Evolutionary conservation across 2,113 vertebrate species (phyloP), one percentile per base, ranked within the genome.

Genomic region (Rafetus swinhoei): DNA sequence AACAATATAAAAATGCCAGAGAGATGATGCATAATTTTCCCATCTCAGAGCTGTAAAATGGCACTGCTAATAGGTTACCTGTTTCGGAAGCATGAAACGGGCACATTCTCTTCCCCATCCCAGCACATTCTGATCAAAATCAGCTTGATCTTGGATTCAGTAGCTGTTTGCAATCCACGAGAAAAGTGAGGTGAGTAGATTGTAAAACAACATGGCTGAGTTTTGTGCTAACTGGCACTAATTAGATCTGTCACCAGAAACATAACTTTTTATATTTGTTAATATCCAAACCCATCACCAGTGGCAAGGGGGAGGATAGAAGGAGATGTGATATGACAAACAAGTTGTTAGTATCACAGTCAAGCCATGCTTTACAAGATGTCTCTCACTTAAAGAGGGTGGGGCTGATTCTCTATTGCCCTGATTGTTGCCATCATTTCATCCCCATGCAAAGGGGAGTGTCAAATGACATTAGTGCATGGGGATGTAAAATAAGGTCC

Each of bases 91-190:
- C 87, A 94, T 90, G 92, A 93, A 82, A 85, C 86, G 91, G 86
- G 92, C 93, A 94, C 92, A 84, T 95, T 83, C 90, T 93, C 90
- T 90, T 86, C 35, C 93, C 86, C 86, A 82, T 85, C 90, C 82
- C 96, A 95, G 92, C 80, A 84, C 53, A 84, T 59, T 90, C 90
- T 95, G 88, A 96, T 94, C 96, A 82, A 95, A 96, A 95, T 80
- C 96, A 94, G 88, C 90, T 89, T 13, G 2, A 90, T 91, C 91
- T 90, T 92, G 82, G 87, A 90, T 93, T 91, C 84, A n/a, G 62
- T 59, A 95, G 85, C 89, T 95, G 92, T 95, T 91, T 94, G 87
- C 60, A 77, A 76, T 77, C 84, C 90, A 14, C 39, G 86, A 84
- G 60, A 91, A 96, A 88, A 84, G 91, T 45, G 35, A 25, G 22